These are phyloP conservation scores for Drosophila tropicalis DNA, from an alignment of 1,140 invertebrate genomes.

Conservation along the genomic window DNA sequence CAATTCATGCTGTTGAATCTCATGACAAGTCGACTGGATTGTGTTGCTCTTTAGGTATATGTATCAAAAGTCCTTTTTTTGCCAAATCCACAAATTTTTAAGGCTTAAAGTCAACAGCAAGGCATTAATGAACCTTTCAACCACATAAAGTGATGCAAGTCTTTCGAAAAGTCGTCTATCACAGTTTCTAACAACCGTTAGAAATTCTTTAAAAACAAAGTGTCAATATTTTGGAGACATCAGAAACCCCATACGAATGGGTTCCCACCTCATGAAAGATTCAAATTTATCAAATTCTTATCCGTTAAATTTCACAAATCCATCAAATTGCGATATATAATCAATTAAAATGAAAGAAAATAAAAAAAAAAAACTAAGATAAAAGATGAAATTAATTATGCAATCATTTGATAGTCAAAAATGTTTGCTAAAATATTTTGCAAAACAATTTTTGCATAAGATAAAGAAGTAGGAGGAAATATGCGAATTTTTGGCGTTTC, in stretches of 20 bases:
- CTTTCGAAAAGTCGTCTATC: too few relatives aligned
- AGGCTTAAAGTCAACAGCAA: too few relatives aligned
- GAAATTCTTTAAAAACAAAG: not conserved
- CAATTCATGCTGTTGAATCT: too few relatives aligned
- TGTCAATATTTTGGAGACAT: not conserved
- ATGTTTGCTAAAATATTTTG: not conserved
- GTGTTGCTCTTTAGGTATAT: too few relatives aligned
- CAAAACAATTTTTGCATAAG: not conserved
- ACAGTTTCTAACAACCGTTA: not conserved
- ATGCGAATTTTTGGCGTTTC: constrained; percentile 35
- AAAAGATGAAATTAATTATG: constrained; percentile 6
- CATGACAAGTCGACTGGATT: too few relatives aligned
- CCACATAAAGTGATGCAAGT: too few relatives aligned
- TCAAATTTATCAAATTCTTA: not conserved
- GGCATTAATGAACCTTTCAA: too few relatives aligned
- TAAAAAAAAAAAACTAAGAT: not conserved
- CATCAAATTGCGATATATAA: not conserved
- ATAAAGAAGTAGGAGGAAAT: constrained; percentile 15
- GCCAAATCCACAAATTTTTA: too few relatives aligned
- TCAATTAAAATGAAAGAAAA: not conserved
- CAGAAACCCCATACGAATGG: not conserved
- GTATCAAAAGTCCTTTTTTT: too few relatives aligned
- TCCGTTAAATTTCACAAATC: not conserved
- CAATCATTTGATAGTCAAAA: not conserved
- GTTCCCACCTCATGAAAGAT: not conserved